A percentile compares a stretch with the other conserved stretches of the same genome.
Evolutionary conservation across 2,888 invertebrate species (phyloP).

Genomic region (Acrobasis consociella): DNA sequence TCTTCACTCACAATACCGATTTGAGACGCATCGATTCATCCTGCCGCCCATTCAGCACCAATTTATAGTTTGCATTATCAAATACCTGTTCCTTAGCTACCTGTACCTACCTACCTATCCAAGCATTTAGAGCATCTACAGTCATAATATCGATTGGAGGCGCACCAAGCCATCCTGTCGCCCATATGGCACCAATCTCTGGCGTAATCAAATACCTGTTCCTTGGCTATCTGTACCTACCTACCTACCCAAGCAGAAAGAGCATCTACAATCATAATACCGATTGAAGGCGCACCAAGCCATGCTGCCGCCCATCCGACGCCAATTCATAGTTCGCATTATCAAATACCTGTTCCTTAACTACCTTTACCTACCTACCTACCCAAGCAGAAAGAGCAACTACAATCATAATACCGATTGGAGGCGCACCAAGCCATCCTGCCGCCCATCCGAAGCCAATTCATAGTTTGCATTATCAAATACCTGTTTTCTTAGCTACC

Average conservation of each 20-base stretch:
- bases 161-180: conserved; percentile 88
- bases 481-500: no score
- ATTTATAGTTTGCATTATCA: conserved; percentile 60
- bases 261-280: no score
- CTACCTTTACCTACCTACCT: background rate
- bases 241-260: conserved; percentile 83
- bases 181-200: conserved; percentile 82
- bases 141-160: conserved; percentile 78
- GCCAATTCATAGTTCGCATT: no score
- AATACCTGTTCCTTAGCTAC: no score
- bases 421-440: conserved; percentile 85
- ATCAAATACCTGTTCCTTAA: no score
- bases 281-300: no score
- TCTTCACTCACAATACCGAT: conserved; percentile 67
- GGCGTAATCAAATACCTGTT: no score
- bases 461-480: no score
- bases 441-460: conserved; percentile 87
- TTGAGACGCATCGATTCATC: conserved; percentile 86
- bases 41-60: conserved; percentile 87
- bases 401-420: no score
- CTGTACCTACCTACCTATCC: conserved; percentile 83
- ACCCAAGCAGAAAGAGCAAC: background rate
- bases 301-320: no score
- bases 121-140: conserved; percentile 12
- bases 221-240: background rate